Evolutionary conservation across 2,888 invertebrate genomes (phyloP).

Genomic region (Tetragonula carbonaria): DNA sequence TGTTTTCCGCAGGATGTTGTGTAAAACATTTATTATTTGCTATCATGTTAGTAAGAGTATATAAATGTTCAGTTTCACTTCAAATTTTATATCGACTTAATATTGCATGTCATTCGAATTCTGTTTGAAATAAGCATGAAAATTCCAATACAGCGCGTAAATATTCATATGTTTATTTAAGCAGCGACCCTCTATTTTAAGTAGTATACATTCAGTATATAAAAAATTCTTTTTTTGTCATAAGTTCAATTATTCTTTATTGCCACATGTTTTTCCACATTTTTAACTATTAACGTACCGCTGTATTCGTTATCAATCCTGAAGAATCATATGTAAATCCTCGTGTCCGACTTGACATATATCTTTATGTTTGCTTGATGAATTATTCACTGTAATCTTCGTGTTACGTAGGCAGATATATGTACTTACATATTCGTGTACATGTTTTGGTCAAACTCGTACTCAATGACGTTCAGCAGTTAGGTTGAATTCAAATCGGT

Average conservation of each 20-base stretch:
- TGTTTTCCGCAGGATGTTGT: neutral
- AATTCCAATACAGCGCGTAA: neutral
- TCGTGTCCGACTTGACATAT: neutral
- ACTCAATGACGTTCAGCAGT: neutral
- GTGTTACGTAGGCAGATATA: neutral
- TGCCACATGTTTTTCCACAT: neutral
- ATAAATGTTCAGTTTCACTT: neutral
- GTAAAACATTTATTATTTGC: neutral
- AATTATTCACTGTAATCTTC: neutral
- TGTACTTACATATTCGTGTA: neutral
- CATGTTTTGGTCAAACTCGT: neutral
- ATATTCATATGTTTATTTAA: neutral
- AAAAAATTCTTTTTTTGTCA: neutral
- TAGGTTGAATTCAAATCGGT: conserved; percentile 29
- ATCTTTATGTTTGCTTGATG: neutral
- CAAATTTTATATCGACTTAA: too few species aligned
- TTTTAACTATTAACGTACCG: neutral
- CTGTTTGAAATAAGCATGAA: neutral
- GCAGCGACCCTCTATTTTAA: neutral
- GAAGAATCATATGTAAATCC: neutral
- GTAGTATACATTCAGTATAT: neutral
- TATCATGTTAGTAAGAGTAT: neutral
- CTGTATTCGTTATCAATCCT: neutral
- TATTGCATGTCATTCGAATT: neutral
- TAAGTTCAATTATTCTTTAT: neutral